A percentile compares a stretch with the other conserved stretches of the same genome.
phyloP scores from a whole-genome alignment of 2,888 invertebrate species.

The Pollenia angustigena region DNA sequence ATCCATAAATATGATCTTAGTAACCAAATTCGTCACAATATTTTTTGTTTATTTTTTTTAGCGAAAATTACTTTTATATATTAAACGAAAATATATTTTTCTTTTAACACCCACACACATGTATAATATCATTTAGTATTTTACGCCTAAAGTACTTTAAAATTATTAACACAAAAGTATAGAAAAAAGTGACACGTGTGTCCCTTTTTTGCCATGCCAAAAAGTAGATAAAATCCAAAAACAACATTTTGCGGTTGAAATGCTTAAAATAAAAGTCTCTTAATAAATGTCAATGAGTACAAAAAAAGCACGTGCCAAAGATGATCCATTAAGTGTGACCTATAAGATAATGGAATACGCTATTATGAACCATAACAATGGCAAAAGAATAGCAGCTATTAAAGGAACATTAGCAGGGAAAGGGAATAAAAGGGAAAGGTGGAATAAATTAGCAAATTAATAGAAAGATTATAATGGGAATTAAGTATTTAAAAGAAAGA shows the following conservation, averaged over 20 bases:
- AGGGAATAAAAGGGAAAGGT: conserved; percentile 28
- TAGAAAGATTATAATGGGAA: conserved; percentile 24
- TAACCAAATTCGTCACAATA: conserved; percentile 31
- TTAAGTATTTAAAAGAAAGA: neutral
- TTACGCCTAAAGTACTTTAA: conserved; percentile 57
- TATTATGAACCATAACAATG: conserved; percentile 34
- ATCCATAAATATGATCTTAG: conserved; percentile 21
- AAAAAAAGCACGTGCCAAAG: conserved; percentile 78
- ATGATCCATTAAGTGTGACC: conserved; percentile 81
- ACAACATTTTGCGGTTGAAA: conserved; percentile 81
- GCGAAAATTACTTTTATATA: neutral
- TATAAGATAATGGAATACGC: conserved; percentile 71
- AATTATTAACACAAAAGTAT: conserved; percentile 23
- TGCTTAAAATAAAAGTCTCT: conserved; percentile 72
- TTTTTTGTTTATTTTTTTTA: neutral
- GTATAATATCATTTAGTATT: conserved; percentile 60
- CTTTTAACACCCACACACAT: conserved; percentile 45
- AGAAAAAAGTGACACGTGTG: conserved; percentile 77
- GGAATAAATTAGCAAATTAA: conserved; percentile 51
- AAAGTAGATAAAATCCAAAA: conserved; percentile 54
- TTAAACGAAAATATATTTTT: neutral
- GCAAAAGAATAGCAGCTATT: conserved; percentile 52
- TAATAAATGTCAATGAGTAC: conserved; percentile 67
- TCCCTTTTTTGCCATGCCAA: conserved; percentile 46
- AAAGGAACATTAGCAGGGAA: conserved; percentile 48